A percentile compares a stretch with the other conserved stretches of the same genome.
phyloP scores from a whole-genome alignment of 1,140 invertebrate species.

The Eumaeus atala region DNA sequence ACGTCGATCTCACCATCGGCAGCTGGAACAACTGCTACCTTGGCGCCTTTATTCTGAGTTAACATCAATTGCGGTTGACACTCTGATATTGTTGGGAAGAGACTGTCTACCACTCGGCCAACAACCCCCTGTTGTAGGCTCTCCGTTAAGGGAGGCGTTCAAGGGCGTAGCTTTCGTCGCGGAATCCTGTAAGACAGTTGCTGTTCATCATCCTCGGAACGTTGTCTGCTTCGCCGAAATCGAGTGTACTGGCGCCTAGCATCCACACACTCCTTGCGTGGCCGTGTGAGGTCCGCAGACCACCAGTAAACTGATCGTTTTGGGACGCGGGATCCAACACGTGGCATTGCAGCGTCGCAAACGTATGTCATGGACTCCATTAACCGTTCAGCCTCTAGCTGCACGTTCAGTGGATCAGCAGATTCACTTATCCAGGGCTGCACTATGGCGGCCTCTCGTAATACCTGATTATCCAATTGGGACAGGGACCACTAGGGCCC shows the following conservation, averaged over 20 bases:
- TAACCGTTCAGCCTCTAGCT: constrained; percentile 40
- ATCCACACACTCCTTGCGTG: not conserved
- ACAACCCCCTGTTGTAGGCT: no score
- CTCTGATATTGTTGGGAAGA: no score
- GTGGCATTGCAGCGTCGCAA: constrained; percentile 16
- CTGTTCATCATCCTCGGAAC: not conserved
- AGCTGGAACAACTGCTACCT: no score
- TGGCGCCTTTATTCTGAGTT: no score
- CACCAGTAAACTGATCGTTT: constrained; percentile 2
- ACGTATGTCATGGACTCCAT: not conserved
- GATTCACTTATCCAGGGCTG: not conserved
- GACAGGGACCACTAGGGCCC: constrained; percentile 5
- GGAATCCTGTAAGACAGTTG: not conserved
- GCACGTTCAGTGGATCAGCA: constrained; percentile 30
- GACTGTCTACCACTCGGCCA: no score
- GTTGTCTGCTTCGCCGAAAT: not conserved
- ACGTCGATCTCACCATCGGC: no score
- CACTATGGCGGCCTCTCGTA: constrained; percentile 13
- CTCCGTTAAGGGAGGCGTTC: no score
- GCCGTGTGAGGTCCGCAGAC: constrained; percentile 81
- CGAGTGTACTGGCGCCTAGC: constrained; percentile 1
- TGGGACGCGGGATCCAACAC: not conserved
- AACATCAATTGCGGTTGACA: no score
- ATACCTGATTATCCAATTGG: constrained; percentile 7
- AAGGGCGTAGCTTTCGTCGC: no score